Percentiles rank a stretch among this genome's conserved stretches.
Conservation (phyloP, 2,888 invertebrate species). For the Andrena trimmerana region DNA sequence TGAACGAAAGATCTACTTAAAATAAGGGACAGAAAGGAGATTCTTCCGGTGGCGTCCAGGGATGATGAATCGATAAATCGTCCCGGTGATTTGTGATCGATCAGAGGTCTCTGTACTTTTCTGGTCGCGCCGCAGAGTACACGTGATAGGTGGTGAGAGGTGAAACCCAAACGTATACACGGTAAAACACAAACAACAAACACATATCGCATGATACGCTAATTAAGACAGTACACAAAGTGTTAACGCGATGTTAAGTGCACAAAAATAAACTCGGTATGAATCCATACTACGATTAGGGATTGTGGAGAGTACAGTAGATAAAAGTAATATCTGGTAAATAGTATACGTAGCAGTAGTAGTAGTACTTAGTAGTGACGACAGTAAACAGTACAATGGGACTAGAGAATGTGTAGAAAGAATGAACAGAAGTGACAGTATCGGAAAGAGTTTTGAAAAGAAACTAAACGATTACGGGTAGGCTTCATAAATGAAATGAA, state of each 20-base stretch:
- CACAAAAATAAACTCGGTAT: conserved; percentile 51
- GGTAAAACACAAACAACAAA: conserved; percentile 71
- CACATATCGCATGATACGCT: conserved; percentile 68
- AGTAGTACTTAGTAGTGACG: conserved; percentile 11
- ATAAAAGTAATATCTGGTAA: conserved; percentile 28
- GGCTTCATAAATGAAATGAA: conserved; percentile 83
- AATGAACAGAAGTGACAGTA: conserved; percentile 6
- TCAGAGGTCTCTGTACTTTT: conserved; percentile 2
- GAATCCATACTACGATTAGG: conserved; percentile 33
- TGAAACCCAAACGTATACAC: conserved; percentile 58
- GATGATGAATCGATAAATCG: conserved; percentile 17
- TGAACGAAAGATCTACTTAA: background rate
- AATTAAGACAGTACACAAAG: conserved; percentile 63
- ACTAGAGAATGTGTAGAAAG: conserved; percentile 19
- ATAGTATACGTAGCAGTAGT: conserved; percentile 34
- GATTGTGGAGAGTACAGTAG: conserved; percentile 23
- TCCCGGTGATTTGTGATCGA: conserved; percentile 14
- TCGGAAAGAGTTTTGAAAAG: conserved; percentile 7
- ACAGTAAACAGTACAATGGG: conserved; percentile 15
- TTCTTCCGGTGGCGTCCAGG: background rate
- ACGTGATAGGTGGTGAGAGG: conserved; percentile 28
- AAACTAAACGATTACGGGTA: conserved; percentile 61
- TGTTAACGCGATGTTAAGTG: conserved; percentile 60
- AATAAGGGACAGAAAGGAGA: background rate
- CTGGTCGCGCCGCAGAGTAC: conserved; percentile 40